phyloP scores from a whole-genome alignment of 2,797 vertebrate genomes.

The Leptodactylus fallax region DNA sequence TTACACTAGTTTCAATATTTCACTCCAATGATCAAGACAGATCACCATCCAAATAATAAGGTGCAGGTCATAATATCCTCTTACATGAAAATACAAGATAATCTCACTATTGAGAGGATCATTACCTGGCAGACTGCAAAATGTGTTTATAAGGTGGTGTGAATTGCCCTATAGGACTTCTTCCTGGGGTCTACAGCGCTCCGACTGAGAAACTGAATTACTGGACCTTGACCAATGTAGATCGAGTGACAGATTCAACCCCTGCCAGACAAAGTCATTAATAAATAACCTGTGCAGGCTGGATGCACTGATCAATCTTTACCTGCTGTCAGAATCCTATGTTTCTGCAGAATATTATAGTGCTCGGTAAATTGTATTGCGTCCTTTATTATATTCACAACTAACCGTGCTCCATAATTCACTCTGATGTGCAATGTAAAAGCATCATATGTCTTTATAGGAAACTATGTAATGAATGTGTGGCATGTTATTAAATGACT shows the following conservation, averaged over 20 bases:
- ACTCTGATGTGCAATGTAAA: not conserved
- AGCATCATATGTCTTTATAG: too few relatives aligned
- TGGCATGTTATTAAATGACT: not conserved
- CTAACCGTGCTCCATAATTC: not conserved
- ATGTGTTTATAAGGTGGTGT: not conserved
- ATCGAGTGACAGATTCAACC: not conserved
- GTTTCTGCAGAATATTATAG: constrained; percentile 31
- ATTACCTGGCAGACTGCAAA: not conserved
- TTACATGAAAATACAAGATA: not conserved
- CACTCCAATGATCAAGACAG: not conserved
- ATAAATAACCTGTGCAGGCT: constrained; percentile 24
- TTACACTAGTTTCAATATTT: not conserved
- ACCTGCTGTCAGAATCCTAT: constrained; percentile 6
- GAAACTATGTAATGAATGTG: too few relatives aligned
- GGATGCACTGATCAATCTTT: not conserved
- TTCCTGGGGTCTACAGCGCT: not conserved
- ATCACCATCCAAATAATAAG: not conserved
- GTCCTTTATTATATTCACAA: not conserved
- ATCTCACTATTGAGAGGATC: not conserved
- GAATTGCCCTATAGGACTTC: not conserved
- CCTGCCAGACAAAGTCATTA: constrained; percentile 22
- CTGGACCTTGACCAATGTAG: not conserved
- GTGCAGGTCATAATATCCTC: not conserved
- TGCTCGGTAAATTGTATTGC: constrained; percentile 11
- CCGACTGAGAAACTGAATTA: not conserved